These are phyloP conservation scores for Diaprepes abbreviatus DNA, from an alignment of 2,888 invertebrate species.

Conservation along the genomic window DNA sequence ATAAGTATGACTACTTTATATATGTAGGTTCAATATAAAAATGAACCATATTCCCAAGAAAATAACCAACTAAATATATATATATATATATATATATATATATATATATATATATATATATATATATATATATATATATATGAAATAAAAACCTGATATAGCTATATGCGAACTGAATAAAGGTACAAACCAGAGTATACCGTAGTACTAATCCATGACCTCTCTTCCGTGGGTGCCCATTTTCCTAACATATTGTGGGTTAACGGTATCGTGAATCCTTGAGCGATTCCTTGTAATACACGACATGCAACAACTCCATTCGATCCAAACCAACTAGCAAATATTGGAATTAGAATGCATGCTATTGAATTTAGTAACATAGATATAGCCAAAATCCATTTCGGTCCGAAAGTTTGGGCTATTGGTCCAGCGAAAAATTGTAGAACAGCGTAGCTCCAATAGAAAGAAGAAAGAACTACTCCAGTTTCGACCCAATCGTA, in stretches of 20 bases:
- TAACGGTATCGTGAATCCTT: conserved; percentile 80
- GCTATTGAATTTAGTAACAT: conserved; percentile 75
- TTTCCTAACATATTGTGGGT: conserved; percentile 81
- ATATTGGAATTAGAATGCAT: conserved; percentile 77
- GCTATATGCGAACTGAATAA: too few relatives aligned
- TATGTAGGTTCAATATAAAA: too few relatives aligned
- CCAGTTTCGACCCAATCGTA: conserved; percentile 61
- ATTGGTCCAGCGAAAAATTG: conserved; percentile 81
- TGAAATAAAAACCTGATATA: too few relatives aligned
- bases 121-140: too few relatives aligned
- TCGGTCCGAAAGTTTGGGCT: conserved; percentile 81
- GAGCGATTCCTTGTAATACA: conserved; percentile 80
- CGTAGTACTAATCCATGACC: conserved; percentile 78
- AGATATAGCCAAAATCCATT: conserved; percentile 73
- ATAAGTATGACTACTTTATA: too few relatives aligned
- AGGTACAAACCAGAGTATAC: conserved; percentile 71
- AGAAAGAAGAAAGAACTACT: conserved; percentile 80
- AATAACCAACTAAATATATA: too few relatives aligned
- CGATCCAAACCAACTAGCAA: conserved; percentile 74
- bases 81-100: too few relatives aligned
- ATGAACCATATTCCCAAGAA: too few relatives aligned
- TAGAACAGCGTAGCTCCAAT: conserved; percentile 83
- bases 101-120: too few relatives aligned
- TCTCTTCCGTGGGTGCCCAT: conserved; percentile 80
- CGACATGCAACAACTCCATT: conserved; percentile 75